phyloP scores from a whole-genome alignment of 1,140 invertebrate species.

The Bombus superbus region DNA sequence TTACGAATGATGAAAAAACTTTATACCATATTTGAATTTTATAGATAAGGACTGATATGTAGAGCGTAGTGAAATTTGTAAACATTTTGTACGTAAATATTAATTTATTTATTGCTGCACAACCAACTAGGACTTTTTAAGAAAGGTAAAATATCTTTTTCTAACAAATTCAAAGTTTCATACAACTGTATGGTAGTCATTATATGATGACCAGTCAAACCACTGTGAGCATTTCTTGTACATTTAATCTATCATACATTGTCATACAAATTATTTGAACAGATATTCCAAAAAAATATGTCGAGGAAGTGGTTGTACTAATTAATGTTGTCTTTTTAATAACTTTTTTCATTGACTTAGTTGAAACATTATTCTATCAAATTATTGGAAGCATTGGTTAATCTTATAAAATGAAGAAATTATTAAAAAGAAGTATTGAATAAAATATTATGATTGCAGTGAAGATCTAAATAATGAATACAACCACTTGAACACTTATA shows the following conservation, averaged over 20 bases:
- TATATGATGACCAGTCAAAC: conserved; percentile 58
- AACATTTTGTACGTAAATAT: conserved; percentile 67
- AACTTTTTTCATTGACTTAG: background rate
- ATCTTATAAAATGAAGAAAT: background rate
- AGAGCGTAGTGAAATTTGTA: conserved; percentile 1
- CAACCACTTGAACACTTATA: conserved; percentile 65
- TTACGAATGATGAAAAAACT: background rate
- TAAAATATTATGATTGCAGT: background rate
- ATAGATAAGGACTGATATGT: background rate
- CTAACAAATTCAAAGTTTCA: conserved; percentile 62
- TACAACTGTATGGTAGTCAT: conserved; percentile 62
- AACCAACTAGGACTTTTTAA: conserved; percentile 68
- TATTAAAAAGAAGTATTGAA: background rate
- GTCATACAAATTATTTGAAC: conserved; percentile 48
- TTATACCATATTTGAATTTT: background rate
- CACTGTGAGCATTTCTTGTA: conserved; percentile 64
- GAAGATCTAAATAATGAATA: conserved; percentile 34
- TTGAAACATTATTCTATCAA: background rate
- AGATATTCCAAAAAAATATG: conserved; percentile 45
- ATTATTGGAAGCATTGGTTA: background rate
- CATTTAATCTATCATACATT: conserved; percentile 66
- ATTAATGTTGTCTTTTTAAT: conserved; percentile 7
- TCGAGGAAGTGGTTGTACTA: conserved; percentile 62
- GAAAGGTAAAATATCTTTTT: conserved; percentile 65
- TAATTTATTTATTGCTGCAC: conserved; percentile 71